Conservation (phyloP, 2,888 invertebrate species). For the Allophyes oxyacanthae region DNA sequence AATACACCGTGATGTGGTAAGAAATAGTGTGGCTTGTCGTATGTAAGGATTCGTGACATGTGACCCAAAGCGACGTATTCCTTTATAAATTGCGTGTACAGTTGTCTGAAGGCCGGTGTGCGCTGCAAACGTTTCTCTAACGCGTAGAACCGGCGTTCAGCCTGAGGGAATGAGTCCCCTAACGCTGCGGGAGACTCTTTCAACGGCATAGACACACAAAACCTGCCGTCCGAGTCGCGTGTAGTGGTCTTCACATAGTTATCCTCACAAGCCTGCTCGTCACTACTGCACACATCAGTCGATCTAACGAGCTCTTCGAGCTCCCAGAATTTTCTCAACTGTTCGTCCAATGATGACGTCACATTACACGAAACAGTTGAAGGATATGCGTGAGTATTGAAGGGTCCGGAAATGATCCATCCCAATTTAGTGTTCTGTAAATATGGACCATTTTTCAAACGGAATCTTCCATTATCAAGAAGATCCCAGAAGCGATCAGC, state of each 20-base stretch:
- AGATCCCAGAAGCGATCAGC: slow-evolving; percentile 16
- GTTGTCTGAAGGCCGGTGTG: background rate
- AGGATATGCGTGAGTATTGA: slow-evolving; percentile 1
- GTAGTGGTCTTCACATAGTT: background rate
- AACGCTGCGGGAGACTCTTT: background rate
- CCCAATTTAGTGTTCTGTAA: slow-evolving; percentile 44
- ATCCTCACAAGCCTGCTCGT: background rate
- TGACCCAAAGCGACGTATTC: background rate
- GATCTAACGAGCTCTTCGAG: slow-evolving; percentile 19
- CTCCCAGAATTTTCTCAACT: slow-evolving; percentile 48
- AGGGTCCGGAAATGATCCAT: slow-evolving; percentile 48
- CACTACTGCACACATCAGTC: background rate
- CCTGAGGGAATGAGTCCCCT: background rate
- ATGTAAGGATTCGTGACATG: background rate
- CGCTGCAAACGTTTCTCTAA: background rate
- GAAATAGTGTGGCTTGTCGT: slow-evolving; percentile 1
- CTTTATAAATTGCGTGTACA: background rate
- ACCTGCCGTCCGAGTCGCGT: background rate
- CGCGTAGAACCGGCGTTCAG: background rate
- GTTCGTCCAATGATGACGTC: slow-evolving; percentile 21
- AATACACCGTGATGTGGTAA: slow-evolving; percentile 18
- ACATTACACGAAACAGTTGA: slow-evolving; percentile 34
- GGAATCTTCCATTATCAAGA: slow-evolving; percentile 2
- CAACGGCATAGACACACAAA: background rate
- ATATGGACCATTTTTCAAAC: slow-evolving; percentile 3